Conservation (phyloP, 2,113 vertebrate species). For the Hemibagrus wyckioides region DNA sequence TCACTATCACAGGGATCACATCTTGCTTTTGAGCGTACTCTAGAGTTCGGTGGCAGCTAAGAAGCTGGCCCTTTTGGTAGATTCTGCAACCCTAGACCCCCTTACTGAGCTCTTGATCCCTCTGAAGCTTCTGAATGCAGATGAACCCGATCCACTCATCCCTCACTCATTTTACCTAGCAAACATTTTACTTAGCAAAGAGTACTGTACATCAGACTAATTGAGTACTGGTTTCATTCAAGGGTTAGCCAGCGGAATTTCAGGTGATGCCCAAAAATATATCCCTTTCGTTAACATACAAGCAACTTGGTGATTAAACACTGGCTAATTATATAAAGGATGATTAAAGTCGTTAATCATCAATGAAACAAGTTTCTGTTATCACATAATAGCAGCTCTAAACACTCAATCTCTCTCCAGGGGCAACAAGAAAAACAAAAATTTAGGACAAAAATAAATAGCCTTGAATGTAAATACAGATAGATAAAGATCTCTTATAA, state of each 20-base stretch:
- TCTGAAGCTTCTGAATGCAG: neutral
- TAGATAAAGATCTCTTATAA: neutral
- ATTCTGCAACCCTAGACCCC: neutral
- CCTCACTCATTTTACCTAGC: neutral
- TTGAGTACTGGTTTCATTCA: neutral
- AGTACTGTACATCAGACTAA: neutral
- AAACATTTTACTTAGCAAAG: too few species aligned
- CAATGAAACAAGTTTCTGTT: neutral
- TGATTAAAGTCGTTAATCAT: neutral
- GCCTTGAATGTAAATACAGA: neutral
- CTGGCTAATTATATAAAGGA: neutral
- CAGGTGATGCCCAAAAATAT: neutral
- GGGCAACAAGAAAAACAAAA: neutral
- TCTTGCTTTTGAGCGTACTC: too few species aligned
- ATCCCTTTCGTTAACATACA: neutral
- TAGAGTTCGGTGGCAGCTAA: neutral
- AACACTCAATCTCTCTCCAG: neutral
- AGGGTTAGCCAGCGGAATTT: neutral
- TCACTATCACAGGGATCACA: too few species aligned
- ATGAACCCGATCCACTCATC: neutral
- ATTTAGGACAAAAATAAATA: neutral
- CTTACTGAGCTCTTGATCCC: neutral
- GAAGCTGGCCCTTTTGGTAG: neutral
- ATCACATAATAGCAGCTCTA: neutral
- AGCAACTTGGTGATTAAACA: neutral